Conservation (phyloP, 2,797 vertebrate genomes). For the Triplophysa yarkandensis region DNA sequence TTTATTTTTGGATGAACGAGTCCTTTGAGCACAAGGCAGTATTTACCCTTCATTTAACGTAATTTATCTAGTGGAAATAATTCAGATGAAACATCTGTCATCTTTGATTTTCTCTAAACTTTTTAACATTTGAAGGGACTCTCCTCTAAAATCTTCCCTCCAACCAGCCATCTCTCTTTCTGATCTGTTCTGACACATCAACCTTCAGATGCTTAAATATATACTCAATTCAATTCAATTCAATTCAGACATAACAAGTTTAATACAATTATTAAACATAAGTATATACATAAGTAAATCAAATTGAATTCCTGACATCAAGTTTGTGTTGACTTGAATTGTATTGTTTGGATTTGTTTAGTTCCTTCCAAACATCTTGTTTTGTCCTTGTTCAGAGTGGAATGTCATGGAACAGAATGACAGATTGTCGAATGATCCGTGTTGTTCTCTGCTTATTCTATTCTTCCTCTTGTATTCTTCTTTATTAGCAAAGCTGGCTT, state of each 20-base stretch:
- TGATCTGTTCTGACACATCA: neutral
- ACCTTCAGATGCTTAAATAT: neutral
- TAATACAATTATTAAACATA: too few relatives aligned
- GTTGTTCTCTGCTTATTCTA: neutral
- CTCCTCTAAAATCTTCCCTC: neutral
- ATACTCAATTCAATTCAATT: too few relatives aligned
- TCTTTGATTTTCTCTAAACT: too few relatives aligned
- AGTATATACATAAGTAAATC: neutral
- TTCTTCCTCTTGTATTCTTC: too few relatives aligned
- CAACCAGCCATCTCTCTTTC: neutral
- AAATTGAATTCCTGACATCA: neutral
- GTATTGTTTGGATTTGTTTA: neutral
- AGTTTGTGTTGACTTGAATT: neutral
- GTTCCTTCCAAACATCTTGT: neutral
- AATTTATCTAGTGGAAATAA: too few relatives aligned
- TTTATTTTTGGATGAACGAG: too few relatives aligned
- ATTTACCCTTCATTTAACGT: too few relatives aligned
- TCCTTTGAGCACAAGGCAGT: too few relatives aligned
- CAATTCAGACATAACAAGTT: neutral
- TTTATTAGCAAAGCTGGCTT: constrained; percentile 1
- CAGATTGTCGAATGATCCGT: constrained; percentile 16
- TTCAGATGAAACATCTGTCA: too few relatives aligned
- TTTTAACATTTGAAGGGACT: neutral
- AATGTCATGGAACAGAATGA: neutral
- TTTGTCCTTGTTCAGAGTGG: neutral